phyloP scores from a whole-genome alignment of 2,113 vertebrate species.

The Taxidea taxus region DNA sequence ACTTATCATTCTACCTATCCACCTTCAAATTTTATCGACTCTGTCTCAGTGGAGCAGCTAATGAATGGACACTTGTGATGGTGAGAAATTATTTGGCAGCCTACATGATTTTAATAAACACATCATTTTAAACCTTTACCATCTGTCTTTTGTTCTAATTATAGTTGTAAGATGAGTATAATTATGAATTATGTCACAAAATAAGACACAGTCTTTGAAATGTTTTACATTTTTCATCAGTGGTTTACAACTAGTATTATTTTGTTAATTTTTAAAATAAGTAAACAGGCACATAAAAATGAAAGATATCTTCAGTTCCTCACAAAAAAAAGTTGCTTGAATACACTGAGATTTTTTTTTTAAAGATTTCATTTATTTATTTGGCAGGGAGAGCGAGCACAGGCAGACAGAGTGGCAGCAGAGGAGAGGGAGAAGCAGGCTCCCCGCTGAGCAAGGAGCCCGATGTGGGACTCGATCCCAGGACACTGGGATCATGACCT shows the following conservation, averaged over 20 bases:
- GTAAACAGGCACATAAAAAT: neutral
- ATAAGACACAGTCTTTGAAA: constrained; percentile 18
- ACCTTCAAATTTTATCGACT: neutral
- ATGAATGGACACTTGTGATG: constrained; percentile 18
- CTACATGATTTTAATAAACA: constrained; percentile 59
- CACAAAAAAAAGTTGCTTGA: neutral
- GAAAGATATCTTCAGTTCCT: neutral
- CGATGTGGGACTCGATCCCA: too few relatives aligned
- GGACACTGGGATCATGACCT: too few relatives aligned
- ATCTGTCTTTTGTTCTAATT: constrained; percentile 66
- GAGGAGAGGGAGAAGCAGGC: too few relatives aligned
- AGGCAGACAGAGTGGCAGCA: too few relatives aligned
- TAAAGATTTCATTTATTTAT: too few relatives aligned
- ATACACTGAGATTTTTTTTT: neutral
- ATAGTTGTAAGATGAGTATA: constrained; percentile 9
- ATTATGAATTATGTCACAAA: constrained; percentile 36
- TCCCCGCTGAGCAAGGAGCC: too few relatives aligned
- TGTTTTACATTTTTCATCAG: constrained; percentile 25
- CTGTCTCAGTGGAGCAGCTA: neutral
- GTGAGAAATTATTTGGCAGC: constrained; percentile 25
- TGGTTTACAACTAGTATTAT: neutral
- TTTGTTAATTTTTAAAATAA: neutral
- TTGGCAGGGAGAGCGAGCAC: too few relatives aligned
- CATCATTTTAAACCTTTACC: constrained; percentile 53
- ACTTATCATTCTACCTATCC: neutral